phyloP scores from a whole-genome alignment of 30 jellyfish, hydroid and myxozoan genomes.

The Aurelia sp. region DNA sequence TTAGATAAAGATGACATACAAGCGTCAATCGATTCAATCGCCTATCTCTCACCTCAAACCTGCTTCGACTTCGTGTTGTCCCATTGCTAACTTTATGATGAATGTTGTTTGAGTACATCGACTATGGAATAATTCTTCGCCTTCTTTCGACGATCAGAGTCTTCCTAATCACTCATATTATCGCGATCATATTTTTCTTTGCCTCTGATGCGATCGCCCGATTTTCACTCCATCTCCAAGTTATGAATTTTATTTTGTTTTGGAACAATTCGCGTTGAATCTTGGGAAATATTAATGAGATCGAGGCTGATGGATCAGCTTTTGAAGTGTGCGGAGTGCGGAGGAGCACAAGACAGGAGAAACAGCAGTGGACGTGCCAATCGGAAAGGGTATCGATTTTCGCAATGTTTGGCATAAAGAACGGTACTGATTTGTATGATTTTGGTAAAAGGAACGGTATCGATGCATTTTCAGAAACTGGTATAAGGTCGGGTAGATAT shows the following conservation, averaged over 20 bases:
- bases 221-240: constrained; percentile 13
- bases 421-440: no score
- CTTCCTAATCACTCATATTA: constrained; percentile 1
- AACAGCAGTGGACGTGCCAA: no score
- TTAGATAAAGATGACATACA: neutral
- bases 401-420: no score
- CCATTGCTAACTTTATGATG: constrained; percentile 71
- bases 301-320: constrained; percentile 21
- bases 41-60: constrained; percentile 58
- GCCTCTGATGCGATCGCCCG: neutral
- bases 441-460: no score
- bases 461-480: no score
- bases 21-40: neutral
- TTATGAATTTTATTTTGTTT: constrained; percentile 40
- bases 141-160: constrained; percentile 8
- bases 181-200: constrained; percentile 12
- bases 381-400: no score
- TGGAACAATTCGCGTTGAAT: constrained; percentile 48
- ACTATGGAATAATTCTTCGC: constrained; percentile 34
- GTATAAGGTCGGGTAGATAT: no score
- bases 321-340: neutral
- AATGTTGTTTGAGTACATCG: constrained; percentile 72
- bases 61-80: constrained; percentile 71
- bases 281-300: constrained; percentile 51
- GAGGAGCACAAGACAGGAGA: neutral